A percentile compares a stretch with the other conserved stretches of the same genome.
Conservation (phyloP, 2,797 vertebrate genomes). For the Masticophis lateralis region DNA sequence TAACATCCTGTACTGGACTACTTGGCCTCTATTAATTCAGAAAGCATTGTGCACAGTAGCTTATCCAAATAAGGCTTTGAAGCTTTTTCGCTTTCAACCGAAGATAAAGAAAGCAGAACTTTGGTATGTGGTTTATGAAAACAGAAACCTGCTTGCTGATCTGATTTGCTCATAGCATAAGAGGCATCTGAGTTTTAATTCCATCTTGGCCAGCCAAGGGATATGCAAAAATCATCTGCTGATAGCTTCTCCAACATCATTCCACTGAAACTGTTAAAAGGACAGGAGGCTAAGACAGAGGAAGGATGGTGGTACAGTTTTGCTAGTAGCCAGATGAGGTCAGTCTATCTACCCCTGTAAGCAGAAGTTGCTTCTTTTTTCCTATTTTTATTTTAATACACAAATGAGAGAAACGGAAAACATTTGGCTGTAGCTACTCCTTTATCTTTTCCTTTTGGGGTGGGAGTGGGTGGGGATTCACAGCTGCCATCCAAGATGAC, state of each 20-base stretch:
- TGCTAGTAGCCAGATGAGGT: neutral
- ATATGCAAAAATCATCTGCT: neutral
- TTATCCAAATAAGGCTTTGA: conserved; percentile 15
- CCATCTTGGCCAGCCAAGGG: neutral
- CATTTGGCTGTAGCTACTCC: neutral
- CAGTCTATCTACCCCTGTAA: neutral
- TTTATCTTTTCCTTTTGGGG: neutral
- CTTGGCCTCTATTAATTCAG: conserved; percentile 16
- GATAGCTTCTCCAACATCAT: neutral
- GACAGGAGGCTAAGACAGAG: neutral
- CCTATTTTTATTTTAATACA: neutral
- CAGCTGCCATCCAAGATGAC: neutral
- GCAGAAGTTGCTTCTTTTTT: neutral
- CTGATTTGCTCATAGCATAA: neutral
- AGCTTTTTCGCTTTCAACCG: neutral
- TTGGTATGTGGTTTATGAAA: neutral
- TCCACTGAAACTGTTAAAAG: neutral
- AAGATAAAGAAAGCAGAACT: neutral
- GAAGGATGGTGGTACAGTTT: neutral
- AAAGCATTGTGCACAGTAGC: neutral
- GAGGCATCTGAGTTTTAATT: neutral
- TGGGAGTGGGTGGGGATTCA: neutral
- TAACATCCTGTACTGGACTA: neutral
- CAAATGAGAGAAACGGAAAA: neutral
- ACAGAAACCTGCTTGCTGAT: neutral